A percentile compares a stretch with the other conserved stretches of the same genome.
Evolutionary conservation across 2,797 vertebrate genomes (phyloP).

Genomic region (Loris lydekkerianus): DNA sequence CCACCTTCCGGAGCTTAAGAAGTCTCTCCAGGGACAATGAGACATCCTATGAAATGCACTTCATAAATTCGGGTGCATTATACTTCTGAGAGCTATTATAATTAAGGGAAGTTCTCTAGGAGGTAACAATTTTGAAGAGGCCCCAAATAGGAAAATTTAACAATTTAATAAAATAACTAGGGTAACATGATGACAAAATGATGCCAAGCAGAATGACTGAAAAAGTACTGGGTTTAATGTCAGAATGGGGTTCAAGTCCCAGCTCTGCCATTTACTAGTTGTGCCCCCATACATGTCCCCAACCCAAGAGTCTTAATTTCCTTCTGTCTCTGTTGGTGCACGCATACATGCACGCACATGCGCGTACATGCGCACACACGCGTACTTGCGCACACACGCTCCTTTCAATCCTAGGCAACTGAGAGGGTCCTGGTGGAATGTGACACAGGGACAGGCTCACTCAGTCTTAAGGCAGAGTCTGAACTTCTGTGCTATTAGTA

Average conservation of each 20-base stretch:
- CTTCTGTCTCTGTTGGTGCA: not conserved
- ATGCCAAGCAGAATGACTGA: not conserved
- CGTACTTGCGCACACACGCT: too few relatives aligned
- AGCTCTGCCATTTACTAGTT: not conserved
- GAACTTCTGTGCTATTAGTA: slow-evolving; percentile 56
- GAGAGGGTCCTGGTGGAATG: slow-evolving; percentile 24
- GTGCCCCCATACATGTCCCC: not conserved
- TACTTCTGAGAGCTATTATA: not conserved
- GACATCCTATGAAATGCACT: not conserved
- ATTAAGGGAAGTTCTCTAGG: slow-evolving; percentile 47
- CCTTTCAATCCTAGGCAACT: slow-evolving; percentile 16
- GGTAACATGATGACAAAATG: not conserved
- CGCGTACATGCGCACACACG: not conserved
- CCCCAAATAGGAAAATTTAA: slow-evolving; percentile 6
- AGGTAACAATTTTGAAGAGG: slow-evolving; percentile 17
- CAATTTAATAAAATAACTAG: slow-evolving; percentile 36
- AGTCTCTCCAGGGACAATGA: slow-evolving; percentile 2
- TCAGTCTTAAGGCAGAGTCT: not conserved
- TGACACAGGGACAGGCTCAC: not conserved
- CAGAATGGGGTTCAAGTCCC: not conserved
- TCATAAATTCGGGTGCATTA: not conserved
- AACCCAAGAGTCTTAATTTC: not conserved
- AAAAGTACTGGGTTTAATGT: not conserved
- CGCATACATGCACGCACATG: not conserved
- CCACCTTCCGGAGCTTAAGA: not conserved